These are phyloP conservation scores for Drosophila differens DNA, from an alignment of 2,888 invertebrate species.

Conservation along the genomic window DNA sequence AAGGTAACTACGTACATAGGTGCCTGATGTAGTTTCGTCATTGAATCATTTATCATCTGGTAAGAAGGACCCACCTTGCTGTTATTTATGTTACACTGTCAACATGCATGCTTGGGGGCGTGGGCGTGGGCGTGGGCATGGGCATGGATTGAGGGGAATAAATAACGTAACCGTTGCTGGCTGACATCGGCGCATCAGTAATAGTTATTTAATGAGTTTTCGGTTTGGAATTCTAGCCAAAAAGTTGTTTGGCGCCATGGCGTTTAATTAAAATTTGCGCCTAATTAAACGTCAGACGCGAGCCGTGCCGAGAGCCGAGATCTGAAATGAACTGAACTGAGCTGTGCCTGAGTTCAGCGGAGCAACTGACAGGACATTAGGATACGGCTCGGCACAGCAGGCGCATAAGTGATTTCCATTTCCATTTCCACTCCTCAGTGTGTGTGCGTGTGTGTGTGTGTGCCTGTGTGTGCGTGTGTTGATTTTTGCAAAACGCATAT, in stretches of 20 bases:
- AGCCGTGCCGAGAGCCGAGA: slow-evolving; percentile 4
- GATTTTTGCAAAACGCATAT: slow-evolving; percentile 12
- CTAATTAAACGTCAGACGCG: slow-evolving; percentile 73
- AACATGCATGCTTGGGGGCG: slow-evolving; percentile 6
- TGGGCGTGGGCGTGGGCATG: neutral
- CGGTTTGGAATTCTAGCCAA: slow-evolving; percentile 51
- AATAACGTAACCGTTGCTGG: slow-evolving; percentile 62
- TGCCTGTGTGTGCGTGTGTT: slow-evolving; percentile 7
- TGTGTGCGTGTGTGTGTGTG: slow-evolving; percentile 13
- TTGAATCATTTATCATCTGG: slow-evolving; percentile 46
- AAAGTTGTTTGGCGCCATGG: slow-evolving; percentile 65
- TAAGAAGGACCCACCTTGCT: slow-evolving; percentile 14
- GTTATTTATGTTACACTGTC: slow-evolving; percentile 54
- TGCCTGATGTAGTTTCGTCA: slow-evolving; percentile 18
- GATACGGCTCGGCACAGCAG: slow-evolving; percentile 24
- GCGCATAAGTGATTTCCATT: slow-evolving; percentile 68
- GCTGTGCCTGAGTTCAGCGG: neutral
- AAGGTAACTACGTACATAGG: slow-evolving; percentile 1
- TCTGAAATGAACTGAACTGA: neutral
- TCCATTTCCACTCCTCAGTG: slow-evolving; percentile 19
- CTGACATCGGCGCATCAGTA: slow-evolving; percentile 65
- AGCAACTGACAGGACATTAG: slow-evolving; percentile 54
- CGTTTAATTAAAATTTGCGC: slow-evolving; percentile 75
- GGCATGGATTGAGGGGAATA: slow-evolving; percentile 42
- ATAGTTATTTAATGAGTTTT: slow-evolving; percentile 79